Evolutionary conservation across 1,140 invertebrate genomes (phyloP), one percentile per base, ranked within the genome.

Genomic region (Calosoma granatense): DNA sequence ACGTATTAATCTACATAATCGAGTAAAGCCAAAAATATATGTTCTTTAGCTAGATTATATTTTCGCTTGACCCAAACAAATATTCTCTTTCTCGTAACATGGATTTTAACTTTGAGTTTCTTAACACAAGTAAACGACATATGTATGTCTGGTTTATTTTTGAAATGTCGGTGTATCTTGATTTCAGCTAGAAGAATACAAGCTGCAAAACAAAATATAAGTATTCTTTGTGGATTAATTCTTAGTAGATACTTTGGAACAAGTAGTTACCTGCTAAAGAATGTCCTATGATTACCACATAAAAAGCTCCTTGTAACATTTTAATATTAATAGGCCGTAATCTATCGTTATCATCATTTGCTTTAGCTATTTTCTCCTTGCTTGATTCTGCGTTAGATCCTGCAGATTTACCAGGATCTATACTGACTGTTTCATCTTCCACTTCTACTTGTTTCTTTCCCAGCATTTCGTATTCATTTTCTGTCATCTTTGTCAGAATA

Each of bases 401-500:
- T 19, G 65, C 66, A 1, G 62, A 53, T 12, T 73, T 72, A 51
- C 56, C 62, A 51, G 53, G 65, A 30, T 68, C 64, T 47, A 60
- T 70, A 54, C 67, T 71, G 47, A 72, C 71, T 12, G 41, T 12
- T 4, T 69, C 72, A 6, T 75, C 72, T n/a, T 72, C 63, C 0
- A 70, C 70, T 20, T 70, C 66, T 59, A 73, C 63, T 51, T 75
- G 72, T 59, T 75, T 72, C 64, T 81, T 78, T 19, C 79, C 79
- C 53, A 85, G 72, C 21, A 78, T 81, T 61, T 80, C 81, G 62
- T 84, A 85, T 61, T 85, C 83, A 56, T 83, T 80, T 58, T 78
- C 79, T 0, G 84, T 84, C 72, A 86, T 84, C 69, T 85, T 86
- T 0, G 80, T 76, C 53, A 85, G 67, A 52, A 86, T 86, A 2